Evolutionary conservation across 2,888 invertebrate genomes (phyloP), one percentile per base, ranked within the genome.

Genomic region (Luffia ferchaultella): DNA sequence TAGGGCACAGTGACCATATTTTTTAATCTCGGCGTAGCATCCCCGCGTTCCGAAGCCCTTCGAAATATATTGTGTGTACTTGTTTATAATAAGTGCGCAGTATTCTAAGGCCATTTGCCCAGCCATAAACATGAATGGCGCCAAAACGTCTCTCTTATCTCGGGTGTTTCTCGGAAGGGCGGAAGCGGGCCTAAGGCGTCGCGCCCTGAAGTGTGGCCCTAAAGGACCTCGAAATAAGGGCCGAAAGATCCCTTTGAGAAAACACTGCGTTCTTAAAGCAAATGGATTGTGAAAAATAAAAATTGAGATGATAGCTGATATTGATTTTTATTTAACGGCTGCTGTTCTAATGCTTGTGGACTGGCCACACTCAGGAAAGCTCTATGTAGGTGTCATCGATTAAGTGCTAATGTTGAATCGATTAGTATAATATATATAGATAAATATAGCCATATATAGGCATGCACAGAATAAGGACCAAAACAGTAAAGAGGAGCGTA

Each of bases 61-160:
- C 63, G 59, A 62, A 67, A 65, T 66, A 67, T 65, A 64, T 64
- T 64, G 59, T 65, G 57, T 65, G 65, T 68, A 68, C 74, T 80
- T 80, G 75, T 79, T 79, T 77, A 77, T 77, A 82, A 80, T 76
- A 80, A 82, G 79, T 75, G 64, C 73, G 75, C 72, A 71, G 72
- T 76, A 76, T 77, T 79, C 73, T 78, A 75, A 70, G 70, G 72
- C 74, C 77, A 79, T 82, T 83, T 78, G 75, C 71, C 76, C 74
- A 62, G 76, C 76, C 66, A 82, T 83, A 80, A 83, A 82, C 82
- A 80, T 79, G 77, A 83, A 83, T 80, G 78, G 82, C 72, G 78
- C 73, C 78, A 78, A 80, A 83, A 82, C 76, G 79, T 80, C 79
- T 80, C 76, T 80, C 83, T 83, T 83, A 83, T 83, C 83, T 82